Percentiles rank a stretch among this genome's conserved stretches.
These are phyloP conservation scores for Erpornis zantholeuca DNA, from an alignment of 2,113 vertebrate genomes.

Conservation along the genomic window DNA sequence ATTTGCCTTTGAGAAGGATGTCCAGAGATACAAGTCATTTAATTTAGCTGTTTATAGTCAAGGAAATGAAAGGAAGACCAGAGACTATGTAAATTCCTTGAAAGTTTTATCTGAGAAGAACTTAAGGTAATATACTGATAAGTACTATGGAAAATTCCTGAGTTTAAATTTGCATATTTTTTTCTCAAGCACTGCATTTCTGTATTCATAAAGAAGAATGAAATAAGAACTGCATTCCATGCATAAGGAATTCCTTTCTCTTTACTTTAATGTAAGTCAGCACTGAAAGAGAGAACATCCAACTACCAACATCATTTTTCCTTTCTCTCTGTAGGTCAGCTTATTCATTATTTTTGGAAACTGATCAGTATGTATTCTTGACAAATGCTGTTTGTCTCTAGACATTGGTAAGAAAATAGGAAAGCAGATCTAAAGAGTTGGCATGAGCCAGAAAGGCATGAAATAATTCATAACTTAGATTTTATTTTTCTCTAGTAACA, in stretches of 20 bases:
- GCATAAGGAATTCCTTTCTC: not conserved
- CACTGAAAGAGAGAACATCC: not conserved
- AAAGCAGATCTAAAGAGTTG: not conserved
- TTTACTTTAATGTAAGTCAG: not conserved
- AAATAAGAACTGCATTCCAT: not conserved
- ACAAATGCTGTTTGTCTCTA: not conserved
- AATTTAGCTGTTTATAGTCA: not conserved
- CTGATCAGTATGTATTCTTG: not conserved
- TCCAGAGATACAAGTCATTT: not conserved
- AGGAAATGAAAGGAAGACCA: not conserved
- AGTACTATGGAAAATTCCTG: not conserved
- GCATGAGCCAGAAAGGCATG: not conserved
- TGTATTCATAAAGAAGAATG: not conserved
- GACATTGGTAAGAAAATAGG: not conserved
- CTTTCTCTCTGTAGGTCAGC: not conserved
- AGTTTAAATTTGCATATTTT: not conserved
- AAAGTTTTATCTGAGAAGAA: not conserved
- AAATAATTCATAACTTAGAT: not conserved
- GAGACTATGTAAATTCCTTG: not conserved
- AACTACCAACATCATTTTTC: not conserved
- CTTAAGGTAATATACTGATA: not conserved
- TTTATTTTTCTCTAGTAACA: not conserved
- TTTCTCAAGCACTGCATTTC: not conserved
- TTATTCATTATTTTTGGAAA: not conserved
- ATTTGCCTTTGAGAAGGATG: not conserved